Evolutionary conservation across 2,113 vertebrate species (phyloP), one percentile per base, ranked within the genome.

Genomic region (Acrocephalus arundinaceus): DNA sequence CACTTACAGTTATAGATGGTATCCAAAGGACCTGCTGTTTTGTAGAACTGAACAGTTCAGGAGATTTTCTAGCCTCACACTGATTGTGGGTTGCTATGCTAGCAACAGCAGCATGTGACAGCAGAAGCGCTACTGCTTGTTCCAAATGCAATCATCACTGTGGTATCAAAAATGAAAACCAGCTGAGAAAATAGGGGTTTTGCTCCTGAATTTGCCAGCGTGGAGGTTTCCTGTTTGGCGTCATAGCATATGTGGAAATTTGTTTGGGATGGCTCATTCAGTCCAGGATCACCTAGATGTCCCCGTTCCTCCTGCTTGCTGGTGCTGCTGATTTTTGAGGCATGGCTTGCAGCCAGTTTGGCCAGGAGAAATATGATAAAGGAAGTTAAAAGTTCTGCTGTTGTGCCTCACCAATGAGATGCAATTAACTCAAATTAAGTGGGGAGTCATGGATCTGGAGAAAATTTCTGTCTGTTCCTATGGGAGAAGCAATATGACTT

Each of bases 81-180:
- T 61, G 80, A 46, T 28, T 73, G 77, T 84, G 49, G 70, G 83
- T 54, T 92, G 76, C 49, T 86, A 3, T 68, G 57, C n/a, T 78
- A 12, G 65, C 0, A 1, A 80, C 66, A 82, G 63, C 79, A 84
- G 72, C 11, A 1, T 49, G 65, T 72, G 74, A 85, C 43, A 85
- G 48, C 57, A 21, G 54, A 86, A 77, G 41, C 65, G 48, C n/a
- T n/a, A 11, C 86, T 85, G 88, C 83, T 66, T 68, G 45, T 87
- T 94, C 41, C 37, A 66, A 62, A 68, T 37, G 33, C 52, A 74
- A 8, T 80, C 59, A 51, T 91, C 63, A 33, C 20, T 62, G 57
- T 75, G 87, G 65, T 65, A 91, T 51, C 67, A 84, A 70, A 91
- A 95, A 72, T 71, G 71, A 95, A 96, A 91, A 73, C 46, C 62